Base-by-base conservation (phyloP, 2,113 vertebrate species). In the Anguilla rostrata region DNA sequence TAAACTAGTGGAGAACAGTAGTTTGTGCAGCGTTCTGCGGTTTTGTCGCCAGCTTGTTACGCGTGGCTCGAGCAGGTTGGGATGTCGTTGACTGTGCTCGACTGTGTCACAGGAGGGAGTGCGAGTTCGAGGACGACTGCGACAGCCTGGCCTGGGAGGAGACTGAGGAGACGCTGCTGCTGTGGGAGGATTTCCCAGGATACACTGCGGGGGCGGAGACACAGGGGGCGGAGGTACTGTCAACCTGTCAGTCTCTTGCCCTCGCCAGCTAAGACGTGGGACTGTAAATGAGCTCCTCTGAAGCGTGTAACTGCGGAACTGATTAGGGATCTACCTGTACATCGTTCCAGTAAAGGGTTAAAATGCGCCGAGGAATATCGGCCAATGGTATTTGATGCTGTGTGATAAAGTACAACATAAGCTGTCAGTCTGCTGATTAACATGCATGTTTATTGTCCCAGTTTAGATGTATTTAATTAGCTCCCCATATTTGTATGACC, bases 131-230 rank as follows among this genome's bases (percentile, higher is more conserved):
- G 91, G 97, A 99, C 87, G 98, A 99, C 94, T 99, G 98, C 84
- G 98, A 99, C 94, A 99, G 98, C 91, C 95, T 99, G 89, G 97
- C 97, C 0, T 99, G 98, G 98, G 98, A 99, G 93, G 98, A 99
- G 94, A 99, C 97, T 0, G 98, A 99, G 90, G 98, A 99, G 94
- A 99, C 98, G 0, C 93, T 99, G 89, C 96, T 99, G 49, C 97
- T 99, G 1, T 99, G 98, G 98, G 98, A 99, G 92, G 97, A 99
- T 91, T 99, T 99, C 93, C 98, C 98, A 0, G 98, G 97, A 92
- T 98, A 97, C 15, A 95, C 97, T 89, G 91, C 98, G 91, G 96
- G 96, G 71, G 95, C 96, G 0, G 98, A 98, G 91, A 96, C 96
- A 40, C 97, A 97, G 89, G 97, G 98, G 89, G 97, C 98, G 91